Conservation (phyloP, 2,797 vertebrate genomes). For the Ciconia nigra region DNA sequence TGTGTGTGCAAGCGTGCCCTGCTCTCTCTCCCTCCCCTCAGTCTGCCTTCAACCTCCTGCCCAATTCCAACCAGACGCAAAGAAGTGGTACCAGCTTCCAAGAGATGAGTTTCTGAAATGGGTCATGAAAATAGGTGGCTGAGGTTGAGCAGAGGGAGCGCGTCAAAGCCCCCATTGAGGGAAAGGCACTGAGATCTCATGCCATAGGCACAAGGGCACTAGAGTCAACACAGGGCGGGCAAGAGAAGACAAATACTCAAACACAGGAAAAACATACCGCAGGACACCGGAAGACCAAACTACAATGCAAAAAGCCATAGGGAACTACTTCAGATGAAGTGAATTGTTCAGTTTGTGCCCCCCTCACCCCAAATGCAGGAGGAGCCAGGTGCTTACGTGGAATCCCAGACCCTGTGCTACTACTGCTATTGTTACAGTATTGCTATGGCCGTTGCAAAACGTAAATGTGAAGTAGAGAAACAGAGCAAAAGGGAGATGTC, state of each 20-base stretch:
- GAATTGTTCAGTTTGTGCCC: not conserved
- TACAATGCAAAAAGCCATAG: not conserved
- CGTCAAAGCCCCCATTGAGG: accelerated
- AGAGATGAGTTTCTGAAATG: not conserved
- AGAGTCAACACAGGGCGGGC: not conserved
- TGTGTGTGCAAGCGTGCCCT: accelerated
- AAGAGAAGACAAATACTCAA: not conserved
- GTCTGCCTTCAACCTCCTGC: not conserved
- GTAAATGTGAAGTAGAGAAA: not conserved
- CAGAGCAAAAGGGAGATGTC: slow-evolving; percentile 8
- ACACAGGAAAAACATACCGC: not conserved
- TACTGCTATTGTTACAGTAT: not conserved
- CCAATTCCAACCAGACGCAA: accelerated
- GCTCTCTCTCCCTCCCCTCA: not conserved
- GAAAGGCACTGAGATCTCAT: not conserved
- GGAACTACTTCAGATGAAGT: not conserved
- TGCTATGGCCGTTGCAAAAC: not conserved
- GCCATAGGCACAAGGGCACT: not conserved
- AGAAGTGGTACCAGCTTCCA: not conserved
- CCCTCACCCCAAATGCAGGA: not conserved
- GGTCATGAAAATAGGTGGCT: not conserved
- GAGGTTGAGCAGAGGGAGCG: not conserved
- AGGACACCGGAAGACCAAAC: not conserved
- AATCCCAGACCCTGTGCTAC: not conserved
- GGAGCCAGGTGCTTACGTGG: not conserved